These are phyloP conservation scores for Ophion obscuratus DNA, from an alignment of 2,888 invertebrate species.

Conservation along the genomic window DNA sequence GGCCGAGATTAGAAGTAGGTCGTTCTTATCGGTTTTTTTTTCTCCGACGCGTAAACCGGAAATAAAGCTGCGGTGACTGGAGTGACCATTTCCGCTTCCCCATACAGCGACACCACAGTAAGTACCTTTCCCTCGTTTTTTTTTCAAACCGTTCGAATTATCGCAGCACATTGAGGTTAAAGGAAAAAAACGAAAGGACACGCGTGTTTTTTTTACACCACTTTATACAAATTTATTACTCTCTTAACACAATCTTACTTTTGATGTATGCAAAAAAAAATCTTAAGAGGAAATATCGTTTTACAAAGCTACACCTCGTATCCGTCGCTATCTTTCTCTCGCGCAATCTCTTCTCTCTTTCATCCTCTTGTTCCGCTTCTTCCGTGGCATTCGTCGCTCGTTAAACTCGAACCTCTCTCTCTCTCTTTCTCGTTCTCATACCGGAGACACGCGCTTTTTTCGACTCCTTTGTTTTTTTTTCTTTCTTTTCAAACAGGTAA, in stretches of 20 bases:
- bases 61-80: conserved; percentile 48
- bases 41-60: conserved; percentile 43
- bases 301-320: conserved; percentile 80
- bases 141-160: background rate
- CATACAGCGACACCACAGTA: conserved; percentile 22
- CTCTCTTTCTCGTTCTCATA: conserved; percentile 35
- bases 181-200: conserved; percentile 42
- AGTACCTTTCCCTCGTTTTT: conserved; percentile 6
- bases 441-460: conserved; percentile 33
- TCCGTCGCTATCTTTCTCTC: conserved; percentile 65
- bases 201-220: conserved; percentile 73
- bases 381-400: conserved; percentile 42
- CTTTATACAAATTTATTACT: conserved; percentile 83
- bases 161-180: conserved; percentile 36
- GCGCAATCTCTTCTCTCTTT: conserved; percentile 53
- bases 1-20: conserved; percentile 28
- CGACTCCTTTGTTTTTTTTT: background rate
- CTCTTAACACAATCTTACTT: conserved; percentile 79
- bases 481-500: conserved; percentile 42
- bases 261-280: conserved; percentile 79
- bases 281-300: conserved; percentile 79
- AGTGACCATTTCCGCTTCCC: conserved; percentile 48
- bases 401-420: conserved; percentile 49
- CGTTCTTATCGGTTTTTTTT: conserved; percentile 50
- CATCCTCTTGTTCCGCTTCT: conserved; percentile 66